Evolutionary conservation across 2,888 invertebrate species (phyloP), one percentile per base, ranked within the genome.

Genomic region (Andrena flavipes): DNA sequence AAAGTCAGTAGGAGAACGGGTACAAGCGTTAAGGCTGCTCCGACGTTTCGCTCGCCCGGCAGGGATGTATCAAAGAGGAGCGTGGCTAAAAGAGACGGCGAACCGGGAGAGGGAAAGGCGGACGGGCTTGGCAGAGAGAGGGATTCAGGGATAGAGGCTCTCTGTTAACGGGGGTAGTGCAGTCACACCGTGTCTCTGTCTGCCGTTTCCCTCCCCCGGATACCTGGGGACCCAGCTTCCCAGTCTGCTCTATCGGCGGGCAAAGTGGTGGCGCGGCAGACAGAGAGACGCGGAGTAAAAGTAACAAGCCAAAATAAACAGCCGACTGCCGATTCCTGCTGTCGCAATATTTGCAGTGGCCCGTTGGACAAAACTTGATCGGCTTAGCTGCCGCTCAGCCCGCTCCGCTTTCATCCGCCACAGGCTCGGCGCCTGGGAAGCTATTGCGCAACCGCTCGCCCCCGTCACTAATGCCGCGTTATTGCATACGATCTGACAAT

Each of bases 401-500:
- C 23, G n/a, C 3, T n/a, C 20, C 16, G 8, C 35, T 20, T 8
- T 10, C 5, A n/a, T 20, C 5, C 5, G 8, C 8, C 2, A 8
- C n/a, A 26, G 42, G 5, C 4, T 5, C 10, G 63, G 20, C 68
- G 63, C n/a, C 35, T 6, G 80, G 4, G 54, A 79, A 88, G 76
- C 71, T 87, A 86, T 88, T 85, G 89, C 71, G 85, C 48, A 16
- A 42, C 62, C 20, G 26, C 26, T 30, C 51, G 35, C 26, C 51
- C 56, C n/a, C 79, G 69, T 76, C 82, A 74, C 88, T 92, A 92
- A 92, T 91, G 87, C 90, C 86, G 70, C 87, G 88, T 91, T 91
- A 92, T 92, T 91, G 91, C 92, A 89, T 89, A 85, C 85, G 89
- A 89, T 89, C 85, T 89, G 89, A 89, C 91, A 86, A 91, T 91